phyloP scores from a whole-genome alignment of 2,113 vertebrate genomes.

The Stomatorhinus ivindoensis region DNA sequence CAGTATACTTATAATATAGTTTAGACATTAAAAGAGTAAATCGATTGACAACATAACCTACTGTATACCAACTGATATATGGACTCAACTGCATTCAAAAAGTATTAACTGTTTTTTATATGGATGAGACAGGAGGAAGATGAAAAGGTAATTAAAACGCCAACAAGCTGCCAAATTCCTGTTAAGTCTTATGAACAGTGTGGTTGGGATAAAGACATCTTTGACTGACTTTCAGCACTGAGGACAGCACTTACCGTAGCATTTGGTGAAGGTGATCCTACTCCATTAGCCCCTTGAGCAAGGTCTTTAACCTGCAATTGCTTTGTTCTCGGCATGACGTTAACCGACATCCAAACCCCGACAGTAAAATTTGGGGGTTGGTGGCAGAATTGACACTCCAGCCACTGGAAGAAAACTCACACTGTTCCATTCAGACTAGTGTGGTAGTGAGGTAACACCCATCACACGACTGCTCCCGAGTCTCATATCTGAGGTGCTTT shows the following conservation, averaged over 20 bases:
- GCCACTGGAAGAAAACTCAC: too few relatives aligned
- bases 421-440: too few relatives aligned
- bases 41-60: neutral
- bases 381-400: too few relatives aligned
- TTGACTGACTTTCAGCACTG: neutral
- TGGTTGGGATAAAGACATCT: neutral
- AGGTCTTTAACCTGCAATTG: too few relatives aligned
- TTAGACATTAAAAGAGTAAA: neutral
- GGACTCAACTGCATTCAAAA: neutral
- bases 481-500: too few relatives aligned
- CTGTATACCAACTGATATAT: neutral
- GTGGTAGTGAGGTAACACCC: too few relatives aligned
- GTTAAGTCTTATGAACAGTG: neutral
- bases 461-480: too few relatives aligned
- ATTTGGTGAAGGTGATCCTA: neutral
- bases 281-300: too few relatives aligned
- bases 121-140: neutral
- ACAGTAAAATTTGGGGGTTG: too few relatives aligned
- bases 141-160: neutral
- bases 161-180: neutral
- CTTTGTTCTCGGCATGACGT: too few relatives aligned
- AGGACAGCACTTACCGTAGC: neutral
- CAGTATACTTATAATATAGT: neutral
- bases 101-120: neutral
- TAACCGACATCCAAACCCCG: too few relatives aligned